phyloP scores from a whole-genome alignment of 1,140 invertebrate species.

The Stegodyphus mimosarum region DNA sequence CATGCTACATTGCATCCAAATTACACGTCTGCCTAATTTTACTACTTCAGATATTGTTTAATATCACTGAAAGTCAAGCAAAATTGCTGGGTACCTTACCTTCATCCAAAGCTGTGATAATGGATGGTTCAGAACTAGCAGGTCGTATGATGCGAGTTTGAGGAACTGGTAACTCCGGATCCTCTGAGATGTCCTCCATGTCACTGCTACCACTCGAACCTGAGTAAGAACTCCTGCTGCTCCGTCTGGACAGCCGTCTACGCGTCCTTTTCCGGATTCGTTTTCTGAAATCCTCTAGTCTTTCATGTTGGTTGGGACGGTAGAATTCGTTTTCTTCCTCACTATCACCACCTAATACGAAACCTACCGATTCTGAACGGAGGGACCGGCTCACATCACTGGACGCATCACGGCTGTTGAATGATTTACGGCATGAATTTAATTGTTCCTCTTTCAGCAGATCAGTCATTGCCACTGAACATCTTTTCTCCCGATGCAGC shows the following conservation, averaged over 20 bases:
- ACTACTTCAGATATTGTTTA: no score
- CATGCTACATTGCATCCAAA: no score
- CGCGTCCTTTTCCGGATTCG: slow-evolving; percentile 46
- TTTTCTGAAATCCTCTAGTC: slow-evolving; percentile 52
- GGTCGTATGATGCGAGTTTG: neutral
- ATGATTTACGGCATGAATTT: neutral
- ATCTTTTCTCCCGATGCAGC: neutral
- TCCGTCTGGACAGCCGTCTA: neutral
- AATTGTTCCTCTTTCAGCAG: neutral
- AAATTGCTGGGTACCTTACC: neutral
- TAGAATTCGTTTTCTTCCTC: neutral
- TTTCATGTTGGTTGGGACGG: slow-evolving; percentile 20
- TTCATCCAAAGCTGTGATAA: neutral
- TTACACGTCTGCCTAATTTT: no score
- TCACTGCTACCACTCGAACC: slow-evolving; percentile 55
- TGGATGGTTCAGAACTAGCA: slow-evolving; percentile 50
- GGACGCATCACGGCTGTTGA: neutral
- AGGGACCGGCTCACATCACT: neutral
- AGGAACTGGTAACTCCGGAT: slow-evolving; percentile 12
- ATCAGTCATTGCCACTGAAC: neutral
- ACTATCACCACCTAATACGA: slow-evolving; percentile 24
- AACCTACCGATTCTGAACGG: slow-evolving; percentile 47
- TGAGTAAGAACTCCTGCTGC: slow-evolving; percentile 18
- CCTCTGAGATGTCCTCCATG: slow-evolving; percentile 63
- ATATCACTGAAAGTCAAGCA: no score